Conservation (phyloP, 2,113 vertebrate species). For the Thermophis baileyi region DNA sequence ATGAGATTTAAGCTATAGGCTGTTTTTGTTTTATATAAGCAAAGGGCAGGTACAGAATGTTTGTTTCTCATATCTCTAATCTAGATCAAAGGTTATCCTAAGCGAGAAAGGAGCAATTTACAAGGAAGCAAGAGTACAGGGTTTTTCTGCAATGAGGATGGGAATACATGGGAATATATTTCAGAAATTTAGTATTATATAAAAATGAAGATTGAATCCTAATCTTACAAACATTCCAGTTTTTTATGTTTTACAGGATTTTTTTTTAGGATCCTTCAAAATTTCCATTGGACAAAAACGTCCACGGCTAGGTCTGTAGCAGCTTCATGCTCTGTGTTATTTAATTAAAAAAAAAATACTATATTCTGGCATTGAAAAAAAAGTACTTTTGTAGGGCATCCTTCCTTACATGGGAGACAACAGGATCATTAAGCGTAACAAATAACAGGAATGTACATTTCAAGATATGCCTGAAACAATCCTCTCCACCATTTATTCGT, state of each 20-base stretch:
- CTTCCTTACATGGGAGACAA: no score
- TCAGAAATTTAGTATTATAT: background rate
- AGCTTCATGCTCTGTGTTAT: background rate
- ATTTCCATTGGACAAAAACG: background rate
- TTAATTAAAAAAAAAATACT: background rate
- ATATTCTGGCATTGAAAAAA: background rate
- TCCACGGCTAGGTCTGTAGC: background rate
- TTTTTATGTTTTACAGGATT: no score
- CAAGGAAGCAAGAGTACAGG: background rate
- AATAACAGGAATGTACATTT: background rate
- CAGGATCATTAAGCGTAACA: background rate
- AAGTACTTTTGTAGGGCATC: background rate
- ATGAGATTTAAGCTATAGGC: background rate
- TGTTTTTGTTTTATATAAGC: background rate
- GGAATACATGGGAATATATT: background rate
- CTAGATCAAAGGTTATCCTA: background rate
- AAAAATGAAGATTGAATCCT: background rate
- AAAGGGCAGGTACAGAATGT: background rate
- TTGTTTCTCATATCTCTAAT: background rate
- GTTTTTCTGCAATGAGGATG: background rate
- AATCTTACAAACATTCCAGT: background rate
- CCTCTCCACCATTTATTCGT: background rate
- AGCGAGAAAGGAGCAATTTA: background rate
- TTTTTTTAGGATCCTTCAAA: background rate
- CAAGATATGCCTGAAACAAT: background rate